Conservation (phyloP, 2,888 invertebrate genomes). For the Cremastinae sp. region DNA sequence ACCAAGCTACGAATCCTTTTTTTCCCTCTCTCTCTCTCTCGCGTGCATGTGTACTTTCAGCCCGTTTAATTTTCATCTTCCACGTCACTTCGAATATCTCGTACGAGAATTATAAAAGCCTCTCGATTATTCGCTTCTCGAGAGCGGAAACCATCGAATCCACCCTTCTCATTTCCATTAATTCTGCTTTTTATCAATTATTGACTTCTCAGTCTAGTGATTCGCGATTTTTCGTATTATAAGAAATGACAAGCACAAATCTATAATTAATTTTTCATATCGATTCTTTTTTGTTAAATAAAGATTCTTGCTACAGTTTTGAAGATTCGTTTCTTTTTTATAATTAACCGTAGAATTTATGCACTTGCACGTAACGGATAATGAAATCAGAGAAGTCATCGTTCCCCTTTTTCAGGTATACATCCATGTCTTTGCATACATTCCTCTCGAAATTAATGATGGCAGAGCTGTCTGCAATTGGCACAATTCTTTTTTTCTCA, state of each 20-base stretch:
- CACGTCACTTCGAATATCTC: conserved; percentile 45
- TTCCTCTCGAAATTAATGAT: conserved; percentile 61
- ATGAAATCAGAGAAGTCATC: conserved; percentile 69
- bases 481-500: conserved; percentile 1
- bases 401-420: conserved; percentile 72
- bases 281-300: not conserved
- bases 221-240: no score
- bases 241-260: no score
- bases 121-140: conserved; percentile 50
- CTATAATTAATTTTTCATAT: no score
- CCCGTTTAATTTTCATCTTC: conserved; percentile 28
- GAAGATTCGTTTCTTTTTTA: not conserved
- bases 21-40: conserved; percentile 38
- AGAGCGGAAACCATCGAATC: conserved; percentile 42
- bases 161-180: conserved; percentile 35
- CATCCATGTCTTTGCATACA: conserved; percentile 77
- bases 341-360: conserved; percentile 12
- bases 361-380: conserved; percentile 71
- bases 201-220: not conserved
- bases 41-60: not conserved
- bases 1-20: conserved; percentile 24
- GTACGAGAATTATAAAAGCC: conserved; percentile 49
- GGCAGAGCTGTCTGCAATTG: not conserved
- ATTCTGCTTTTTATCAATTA: conserved; percentile 17
- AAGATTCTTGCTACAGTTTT: conserved; percentile 7